Evolutionary conservation across 2,888 invertebrate species (phyloP).

Genomic region (Deroplatys truncata): DNA sequence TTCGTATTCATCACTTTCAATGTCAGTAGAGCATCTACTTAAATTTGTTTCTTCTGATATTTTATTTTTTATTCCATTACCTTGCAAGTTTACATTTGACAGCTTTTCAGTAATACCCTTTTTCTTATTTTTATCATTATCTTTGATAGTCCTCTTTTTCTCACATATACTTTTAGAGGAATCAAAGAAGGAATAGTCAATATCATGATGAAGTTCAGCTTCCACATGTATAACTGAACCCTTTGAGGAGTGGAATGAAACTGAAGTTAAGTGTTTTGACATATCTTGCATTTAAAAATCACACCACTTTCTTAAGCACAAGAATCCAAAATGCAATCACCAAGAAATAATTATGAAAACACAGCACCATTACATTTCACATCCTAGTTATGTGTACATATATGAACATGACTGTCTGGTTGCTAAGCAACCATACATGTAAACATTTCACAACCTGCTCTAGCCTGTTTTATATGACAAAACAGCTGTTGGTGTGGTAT

Average conservation of each 20-base stretch:
- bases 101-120: not conserved
- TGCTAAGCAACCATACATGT: not conserved
- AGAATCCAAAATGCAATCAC: not conserved
- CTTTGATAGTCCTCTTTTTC: not conserved
- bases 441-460: not conserved
- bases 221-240: not conserved
- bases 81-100: not conserved
- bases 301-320: not conserved
- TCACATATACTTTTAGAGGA: not conserved
- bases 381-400: not conserved
- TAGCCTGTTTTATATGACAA: not conserved
- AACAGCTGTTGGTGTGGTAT: not conserved
- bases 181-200: slow-evolving; percentile 19
- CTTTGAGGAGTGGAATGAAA: not conserved
- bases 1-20: not conserved
- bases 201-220: slow-evolving; percentile 9
- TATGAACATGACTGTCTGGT: not conserved
- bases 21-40: not conserved
- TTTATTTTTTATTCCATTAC: not conserved
- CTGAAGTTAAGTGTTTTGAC: not conserved
- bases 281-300: not conserved
- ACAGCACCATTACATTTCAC: not conserved
- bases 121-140: not conserved
- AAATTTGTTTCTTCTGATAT: not conserved
- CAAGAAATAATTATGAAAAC: not conserved